Base-by-base conservation (phyloP, 1,140 invertebrate genomes). In the Rhysida immarginata region DNA sequence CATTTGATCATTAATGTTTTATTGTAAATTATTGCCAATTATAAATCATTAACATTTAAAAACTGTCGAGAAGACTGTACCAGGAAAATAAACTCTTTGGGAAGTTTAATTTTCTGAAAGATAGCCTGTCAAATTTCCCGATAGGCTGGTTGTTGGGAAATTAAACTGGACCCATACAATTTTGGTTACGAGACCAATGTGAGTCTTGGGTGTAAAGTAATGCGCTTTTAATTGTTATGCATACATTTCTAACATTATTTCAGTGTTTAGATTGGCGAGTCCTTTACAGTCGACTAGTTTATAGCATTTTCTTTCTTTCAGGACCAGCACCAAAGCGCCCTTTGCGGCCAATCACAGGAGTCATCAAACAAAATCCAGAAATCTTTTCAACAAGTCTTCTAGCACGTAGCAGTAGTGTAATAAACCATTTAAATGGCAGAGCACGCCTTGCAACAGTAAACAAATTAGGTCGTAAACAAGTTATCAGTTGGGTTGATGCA, bases 401-500 rank as follows among this genome's bases (percentile, higher is more conserved):
- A 45, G 51, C 64, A 55, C 63, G 61, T 60, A 42, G 60, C 55
- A 63, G 62, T 48, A 63, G 62, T 48, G 63, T 68, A 41, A 57
- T 67, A n/a, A 69, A 65, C 55, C 70, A 70, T 54, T 58, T 75
- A 53, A 77, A 78, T 68, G 76, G 85, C 45, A 82, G 85, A 67
- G 81, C 82, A 54, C 84, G 84, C 63, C 80, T 81, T 58, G 70
- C 72, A 24, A 74, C 77, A 16, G 80, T 79, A 74, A 81, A 75
- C 48, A 74, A 77, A 59, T 74, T 80, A 60, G 78, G 78, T 53
- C 60, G 64, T 16, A 89, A 91, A 65, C 88, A 91, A 74, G 87
- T 93, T 46, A 91, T 96, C 65, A 94, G 89, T 65, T 96, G 90
- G 91, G 91, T 94, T 82, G 92, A 96, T 74, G 92, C 92, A 46